Evolutionary conservation across 1,140 invertebrate species (phyloP), one percentile per base, ranked within the genome.

Genomic region (Apocrypta bakeri): DNA sequence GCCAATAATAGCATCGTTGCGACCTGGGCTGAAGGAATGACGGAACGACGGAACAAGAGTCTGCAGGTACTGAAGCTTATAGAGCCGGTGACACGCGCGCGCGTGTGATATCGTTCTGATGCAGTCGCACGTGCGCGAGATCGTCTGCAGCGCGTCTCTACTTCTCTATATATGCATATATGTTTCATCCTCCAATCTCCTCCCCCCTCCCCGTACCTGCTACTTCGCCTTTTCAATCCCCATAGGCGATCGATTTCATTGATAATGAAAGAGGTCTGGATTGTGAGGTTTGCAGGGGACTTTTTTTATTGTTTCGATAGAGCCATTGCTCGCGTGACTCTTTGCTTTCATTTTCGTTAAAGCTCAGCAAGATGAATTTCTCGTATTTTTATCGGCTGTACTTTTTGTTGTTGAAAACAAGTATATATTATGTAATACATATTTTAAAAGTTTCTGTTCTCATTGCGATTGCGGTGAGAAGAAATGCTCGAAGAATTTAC

Each of bases 1-100:
- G 73, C 48, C 48, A 75, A 75, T 75, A 75, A 75, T 75, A 75
- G 73, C 56, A 61, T 29, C 48, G 72, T 75, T n/a, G 8, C 27
- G 25, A 3, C 24, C 27, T 75, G 9, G 3, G 63, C 63, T 64
- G 24, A 29, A 2, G 63, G 63, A 66, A 66, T 21, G 63, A 29
- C 63, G 63, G 48, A 56, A 56, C 63, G 63, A 12, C 8, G 63
- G 24, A 29, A 12, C 63, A n/a, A 14, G 56, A 2, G 4, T 61
- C 56, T 7, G 63, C 63, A 66, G 63, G 63, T 29, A 29, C 63
- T 27, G 24, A 29, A 66, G 63, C 63, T 17, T 17, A 48, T 14
- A 48, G 48, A 17, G 21, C 48, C 48, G 48, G 48, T 56, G 63
- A 66, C 63, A 17, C 27, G 63, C 63, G 63, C 63, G 27, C 63